Base-by-base conservation (phyloP, 2,113 vertebrate genomes). In the Panthera tigris region DNA sequence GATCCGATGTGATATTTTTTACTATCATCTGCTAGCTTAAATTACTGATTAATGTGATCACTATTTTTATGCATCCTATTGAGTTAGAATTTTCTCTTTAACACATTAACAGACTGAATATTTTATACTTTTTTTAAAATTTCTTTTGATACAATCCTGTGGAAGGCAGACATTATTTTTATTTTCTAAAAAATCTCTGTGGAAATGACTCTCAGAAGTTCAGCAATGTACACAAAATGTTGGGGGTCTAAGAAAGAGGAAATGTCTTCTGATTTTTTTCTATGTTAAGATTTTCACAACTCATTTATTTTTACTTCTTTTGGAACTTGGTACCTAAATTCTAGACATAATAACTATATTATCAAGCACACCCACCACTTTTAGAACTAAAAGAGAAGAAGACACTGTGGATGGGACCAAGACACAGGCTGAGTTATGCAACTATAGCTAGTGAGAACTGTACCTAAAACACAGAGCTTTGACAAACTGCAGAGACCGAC, bases 61-160 rank as follows among this genome's bases (percentile, higher is more conserved):
- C 33, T 76, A 29, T 85, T 92, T 96, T 68, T 91, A 81, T 84
- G 65, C 21, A 94, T 94, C 68, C n/a, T 86, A 0, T 87, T 97
- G 74, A 83, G 50, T 66, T 65, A 84, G 39, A 94, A 84, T 80
- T 96, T 76, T 88, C 19, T 91, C 52, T 97, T 92, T 96, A 61
- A 84, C 33, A 65, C 16, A 33, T 45, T 89, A 57, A 36, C 18
- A 93, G 21, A 68, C 65, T 80, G 80, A 84, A 69, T 86, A 16
- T 61, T 96, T 84, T 81, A 27, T 80, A 69, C 16, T 25, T 90
- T 90, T 93, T 94, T 7, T 87, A 10, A n/a, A 10, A n/a, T 55
- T 91, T 76, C 18, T 89, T 94, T 94, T 83, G 36, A 68, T 87
- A 52, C 6, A 91, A 31, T 61, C 39, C 45, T 87, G 25, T 95